phyloP scores from a whole-genome alignment of 2,797 vertebrate species.

The Crocodylus rhombifer region DNA sequence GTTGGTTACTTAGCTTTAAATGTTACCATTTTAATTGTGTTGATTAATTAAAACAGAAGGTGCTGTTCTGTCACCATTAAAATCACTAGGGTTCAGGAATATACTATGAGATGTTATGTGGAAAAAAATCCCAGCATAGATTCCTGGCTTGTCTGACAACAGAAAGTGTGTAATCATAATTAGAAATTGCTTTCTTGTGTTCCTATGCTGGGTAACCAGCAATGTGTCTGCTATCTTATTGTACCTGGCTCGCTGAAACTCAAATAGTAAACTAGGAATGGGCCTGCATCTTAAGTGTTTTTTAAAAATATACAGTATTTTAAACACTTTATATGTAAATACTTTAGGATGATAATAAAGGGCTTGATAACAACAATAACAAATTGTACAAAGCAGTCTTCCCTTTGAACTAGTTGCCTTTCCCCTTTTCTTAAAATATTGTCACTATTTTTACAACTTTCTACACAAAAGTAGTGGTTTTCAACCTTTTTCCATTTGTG shows the following conservation, averaged over 20 bases:
- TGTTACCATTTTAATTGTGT: not conserved
- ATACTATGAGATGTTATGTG: not conserved
- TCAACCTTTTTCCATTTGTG: too few relatives aligned
- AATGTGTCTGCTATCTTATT: not conserved
- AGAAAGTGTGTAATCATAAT: not conserved
- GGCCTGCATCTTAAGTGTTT: not conserved
- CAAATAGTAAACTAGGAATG: not conserved
- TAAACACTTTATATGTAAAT: too few relatives aligned
- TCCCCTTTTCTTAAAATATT: not conserved
- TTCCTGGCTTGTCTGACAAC: not conserved
- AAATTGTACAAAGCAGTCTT: not conserved
- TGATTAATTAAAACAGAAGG: not conserved
- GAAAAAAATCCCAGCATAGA: not conserved
- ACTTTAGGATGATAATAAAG: not conserved
- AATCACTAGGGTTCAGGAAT: not conserved
- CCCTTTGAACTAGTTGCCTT: not conserved
- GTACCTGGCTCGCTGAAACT: not conserved
- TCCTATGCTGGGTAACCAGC: not conserved
- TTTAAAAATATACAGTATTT: not conserved
- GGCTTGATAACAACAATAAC: not conserved
- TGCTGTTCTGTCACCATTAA: not conserved
- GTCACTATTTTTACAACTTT: not conserved
- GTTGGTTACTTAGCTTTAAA: not conserved
- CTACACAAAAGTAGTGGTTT: too few relatives aligned
- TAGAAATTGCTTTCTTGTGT: not conserved